Evolutionary conservation across 2,113 vertebrate species (phyloP), one percentile per base, ranked within the genome.

Genomic region (Caranx melampygus): DNA sequence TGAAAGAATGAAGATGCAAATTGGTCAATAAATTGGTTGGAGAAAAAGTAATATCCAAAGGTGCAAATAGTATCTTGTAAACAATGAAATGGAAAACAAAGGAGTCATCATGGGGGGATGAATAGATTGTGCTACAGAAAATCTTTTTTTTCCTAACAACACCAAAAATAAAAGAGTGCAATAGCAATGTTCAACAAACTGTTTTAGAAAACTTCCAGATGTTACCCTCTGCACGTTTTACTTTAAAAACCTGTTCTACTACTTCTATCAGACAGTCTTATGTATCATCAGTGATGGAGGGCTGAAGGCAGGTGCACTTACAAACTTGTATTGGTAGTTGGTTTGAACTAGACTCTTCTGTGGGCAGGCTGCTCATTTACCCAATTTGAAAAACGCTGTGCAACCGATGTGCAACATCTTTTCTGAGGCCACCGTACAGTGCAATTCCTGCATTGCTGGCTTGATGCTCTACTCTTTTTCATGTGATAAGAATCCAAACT

Each of bases 31-130:
- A 64, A 86, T 8, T n/a, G 16, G 33, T 58, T 54, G 40, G 52
- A 75, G 60, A 34, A 44, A 76, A 61, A 72, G 15, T 68, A 70
- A 76, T 60, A 72, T 57, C 34, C 57, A 65, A 68, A 81, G 47
- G 59, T 71, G 57, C 31, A 75, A 78, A 58, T 61, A 42, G 31
- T 59, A 55, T 42, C 20, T 47, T 70, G 44, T 49, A 12, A 55
- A 58, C 15, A 42, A n/a, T 76, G 20, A 59, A 67, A 72, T 16
- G 54, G 10, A 40, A 64, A 31, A 68, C 4, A 20, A 31, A 3
- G 8, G 59, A 59, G 16, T 47, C 44, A 7, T 20, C 7, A 51
- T n/a, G 6, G 20, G 18, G 18, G 20, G n/a, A 9, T 55, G 52
- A 55, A 55, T 55, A 55, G 20, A 52, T n/a, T 52, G 2, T 7